Conservation (phyloP, 2,797 vertebrate species). For the Gallinago stenura region DNA sequence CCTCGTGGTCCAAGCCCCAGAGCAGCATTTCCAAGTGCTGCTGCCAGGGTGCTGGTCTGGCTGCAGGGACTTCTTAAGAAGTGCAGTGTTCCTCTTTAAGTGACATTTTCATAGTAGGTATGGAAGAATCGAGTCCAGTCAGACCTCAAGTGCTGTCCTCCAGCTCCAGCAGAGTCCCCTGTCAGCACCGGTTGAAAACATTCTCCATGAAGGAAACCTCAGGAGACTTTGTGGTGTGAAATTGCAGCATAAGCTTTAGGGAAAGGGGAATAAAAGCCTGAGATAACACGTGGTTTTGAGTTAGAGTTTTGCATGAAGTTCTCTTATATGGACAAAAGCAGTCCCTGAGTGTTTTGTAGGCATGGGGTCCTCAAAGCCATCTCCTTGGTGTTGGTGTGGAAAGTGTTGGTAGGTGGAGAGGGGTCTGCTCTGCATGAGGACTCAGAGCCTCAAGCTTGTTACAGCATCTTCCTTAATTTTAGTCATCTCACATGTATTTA, state of each 20-base stretch:
- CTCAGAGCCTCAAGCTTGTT: background rate
- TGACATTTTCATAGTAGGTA: background rate
- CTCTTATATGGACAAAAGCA: rapidly evolving
- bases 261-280: background rate
- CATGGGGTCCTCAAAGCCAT: rapidly evolving
- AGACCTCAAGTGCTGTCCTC: background rate
- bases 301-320: background rate
- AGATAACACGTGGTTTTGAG: background rate
- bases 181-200: background rate
- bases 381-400: rapidly evolving
- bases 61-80: background rate
- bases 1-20: background rate
- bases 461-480: background rate
- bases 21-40: background rate
- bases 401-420: background rate
- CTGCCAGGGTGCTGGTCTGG: background rate
- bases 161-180: background rate
- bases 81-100: background rate
- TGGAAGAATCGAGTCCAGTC: background rate
- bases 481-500: background rate
- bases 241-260: background rate
- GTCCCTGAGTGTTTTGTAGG: background rate
- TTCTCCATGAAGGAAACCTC: background rate
- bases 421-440: background rate
- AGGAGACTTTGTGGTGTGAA: background rate